Evolutionary conservation across 2,113 vertebrate genomes (phyloP).

Genomic region (Oncorhynchus kisutch): DNA sequence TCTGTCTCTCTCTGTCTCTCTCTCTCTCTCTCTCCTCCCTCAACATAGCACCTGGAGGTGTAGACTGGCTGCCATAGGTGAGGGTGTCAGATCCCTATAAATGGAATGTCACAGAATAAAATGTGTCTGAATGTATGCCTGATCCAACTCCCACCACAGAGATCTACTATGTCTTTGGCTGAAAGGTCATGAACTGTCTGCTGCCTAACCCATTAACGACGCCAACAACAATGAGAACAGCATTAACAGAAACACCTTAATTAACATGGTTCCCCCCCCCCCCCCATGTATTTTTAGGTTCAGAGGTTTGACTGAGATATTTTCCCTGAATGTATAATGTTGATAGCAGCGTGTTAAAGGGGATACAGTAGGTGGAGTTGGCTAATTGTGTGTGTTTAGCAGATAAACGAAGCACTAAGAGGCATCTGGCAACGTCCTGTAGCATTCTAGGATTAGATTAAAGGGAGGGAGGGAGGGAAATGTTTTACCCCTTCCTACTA

Average conservation of each 20-base stretch:
- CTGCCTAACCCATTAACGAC: not conserved
- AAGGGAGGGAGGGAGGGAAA: constrained; percentile 1
- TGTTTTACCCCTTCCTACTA: constrained; percentile 22
- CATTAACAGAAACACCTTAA: no score
- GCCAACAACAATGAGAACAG: constrained; percentile 24
- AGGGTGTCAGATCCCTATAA: constrained; percentile 26
- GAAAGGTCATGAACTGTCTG: not conserved
- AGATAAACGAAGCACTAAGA: constrained; percentile 64
- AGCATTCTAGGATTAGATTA: constrained; percentile 44
- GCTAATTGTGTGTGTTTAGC: constrained; percentile 64
- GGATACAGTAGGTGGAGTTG: constrained; percentile 43
- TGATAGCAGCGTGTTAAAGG: constrained; percentile 55
- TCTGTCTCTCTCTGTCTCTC: no score
- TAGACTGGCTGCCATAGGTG: constrained; percentile 20
- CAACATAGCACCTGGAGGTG: constrained; percentile 57
- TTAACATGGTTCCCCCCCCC: not conserved
- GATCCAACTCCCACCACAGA: constrained; percentile 30
- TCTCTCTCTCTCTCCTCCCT: constrained; percentile 4
- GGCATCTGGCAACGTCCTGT: constrained; percentile 47
- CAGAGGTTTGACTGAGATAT: not conserved
- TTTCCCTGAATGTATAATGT: constrained; percentile 36
- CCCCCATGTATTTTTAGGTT: not conserved
- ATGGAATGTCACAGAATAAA: constrained; percentile 46
- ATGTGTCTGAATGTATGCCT: constrained; percentile 48
- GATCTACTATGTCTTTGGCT: constrained; percentile 27